Evolutionary conservation across 2,113 vertebrate genomes (phyloP).

Genomic region (Aptenodytes patagonicus): DNA sequence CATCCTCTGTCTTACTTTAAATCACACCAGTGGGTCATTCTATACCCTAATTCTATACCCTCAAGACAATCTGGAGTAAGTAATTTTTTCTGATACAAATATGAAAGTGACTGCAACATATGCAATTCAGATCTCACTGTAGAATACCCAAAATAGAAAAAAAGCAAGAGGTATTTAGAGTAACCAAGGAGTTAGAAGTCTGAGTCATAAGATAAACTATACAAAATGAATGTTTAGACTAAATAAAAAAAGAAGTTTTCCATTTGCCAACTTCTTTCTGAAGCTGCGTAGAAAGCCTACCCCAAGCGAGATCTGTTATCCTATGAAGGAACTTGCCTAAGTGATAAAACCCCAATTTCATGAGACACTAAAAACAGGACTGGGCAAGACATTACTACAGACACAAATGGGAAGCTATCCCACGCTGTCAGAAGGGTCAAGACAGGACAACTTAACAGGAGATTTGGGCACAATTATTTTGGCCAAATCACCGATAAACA

Average conservation of each 20-base stretch:
- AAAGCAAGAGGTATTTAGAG: neutral
- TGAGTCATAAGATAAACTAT: neutral
- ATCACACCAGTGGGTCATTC: neutral
- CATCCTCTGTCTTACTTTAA: neutral
- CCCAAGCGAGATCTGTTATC: neutral
- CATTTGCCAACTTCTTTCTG: neutral
- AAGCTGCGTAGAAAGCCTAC: neutral
- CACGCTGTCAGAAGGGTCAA: neutral
- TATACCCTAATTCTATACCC: neutral
- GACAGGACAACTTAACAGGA: neutral
- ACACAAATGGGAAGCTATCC: neutral
- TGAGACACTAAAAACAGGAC: neutral
- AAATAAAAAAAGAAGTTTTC: neutral
- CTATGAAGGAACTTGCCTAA: neutral
- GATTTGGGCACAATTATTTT: neutral
- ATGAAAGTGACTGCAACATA: accelerated
- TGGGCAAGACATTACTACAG: neutral
- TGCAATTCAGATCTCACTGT: neutral
- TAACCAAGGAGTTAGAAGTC: neutral
- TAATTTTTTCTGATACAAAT: neutral
- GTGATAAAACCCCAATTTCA: conserved; percentile 7
- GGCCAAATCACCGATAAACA: neutral
- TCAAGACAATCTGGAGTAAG: neutral
- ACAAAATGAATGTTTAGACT: neutral
- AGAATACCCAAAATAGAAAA: neutral